A percentile compares a stretch with the other conserved stretches of the same genome.
phyloP scores from a whole-genome alignment of 2,888 invertebrate genomes.

The Clunio marinus region DNA sequence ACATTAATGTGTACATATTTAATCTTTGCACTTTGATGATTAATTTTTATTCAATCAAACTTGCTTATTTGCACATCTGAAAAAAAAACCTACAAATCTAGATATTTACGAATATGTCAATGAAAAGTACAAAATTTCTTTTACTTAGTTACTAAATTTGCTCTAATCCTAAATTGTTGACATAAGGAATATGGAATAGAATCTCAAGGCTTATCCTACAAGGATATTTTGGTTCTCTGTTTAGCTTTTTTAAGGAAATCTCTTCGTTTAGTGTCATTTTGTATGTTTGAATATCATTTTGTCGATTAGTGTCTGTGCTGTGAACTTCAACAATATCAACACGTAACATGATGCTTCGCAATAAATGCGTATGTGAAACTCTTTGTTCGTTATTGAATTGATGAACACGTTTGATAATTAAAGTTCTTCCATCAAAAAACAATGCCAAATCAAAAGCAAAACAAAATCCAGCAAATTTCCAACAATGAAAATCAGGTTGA shows the following conservation, averaged over 20 bases:
- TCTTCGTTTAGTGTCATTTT: constrained; percentile 28
- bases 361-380: constrained; percentile 14
- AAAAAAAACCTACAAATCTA: too few relatives aligned
- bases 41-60: too few relatives aligned
- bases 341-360: constrained; percentile 20
- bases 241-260: constrained; percentile 10
- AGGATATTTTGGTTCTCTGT: constrained; percentile 24
- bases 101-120: too few relatives aligned
- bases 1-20: too few relatives aligned
- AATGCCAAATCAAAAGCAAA: constrained; percentile 26
- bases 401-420: constrained; percentile 28
- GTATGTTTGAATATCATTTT: constrained; percentile 15
- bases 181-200: constrained; percentile 25
- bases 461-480: constrained; percentile 26
- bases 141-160: too few relatives aligned
- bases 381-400: constrained; percentile 30
- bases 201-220: constrained; percentile 27
- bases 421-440: constrained; percentile 28
- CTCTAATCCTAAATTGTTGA: too few relatives aligned
- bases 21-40: too few relatives aligned
- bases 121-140: too few relatives aligned
- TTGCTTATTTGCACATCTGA: too few relatives aligned
- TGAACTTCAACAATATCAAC: constrained; percentile 20
- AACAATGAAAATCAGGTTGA: constrained; percentile 18
- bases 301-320: neutral